Percentiles rank a stretch among this genome's conserved stretches.
Evolutionary conservation across 2,113 vertebrate genomes (phyloP).

Genomic region (Apus apus): DNA sequence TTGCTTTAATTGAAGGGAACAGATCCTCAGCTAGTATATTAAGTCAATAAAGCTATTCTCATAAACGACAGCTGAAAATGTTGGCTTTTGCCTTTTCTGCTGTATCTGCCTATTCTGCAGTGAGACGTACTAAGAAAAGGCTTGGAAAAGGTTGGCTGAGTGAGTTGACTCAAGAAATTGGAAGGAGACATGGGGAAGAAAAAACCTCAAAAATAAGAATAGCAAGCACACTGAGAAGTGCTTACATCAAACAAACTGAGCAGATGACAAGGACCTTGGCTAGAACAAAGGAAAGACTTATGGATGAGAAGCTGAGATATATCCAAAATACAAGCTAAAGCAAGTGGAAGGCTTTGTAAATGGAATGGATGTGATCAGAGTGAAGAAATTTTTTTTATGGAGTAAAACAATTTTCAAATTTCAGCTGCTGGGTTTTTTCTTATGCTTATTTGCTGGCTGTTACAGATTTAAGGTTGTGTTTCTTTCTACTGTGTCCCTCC

Average conservation of each 20-base stretch:
- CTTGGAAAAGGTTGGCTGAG: constrained; percentile 33
- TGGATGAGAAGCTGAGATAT: background rate
- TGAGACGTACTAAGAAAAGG: constrained; percentile 36
- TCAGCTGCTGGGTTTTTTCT: background rate
- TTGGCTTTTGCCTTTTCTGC: constrained; percentile 30
- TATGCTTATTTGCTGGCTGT: constrained; percentile 44
- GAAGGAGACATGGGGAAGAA: background rate
- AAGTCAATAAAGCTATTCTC: constrained; percentile 7
- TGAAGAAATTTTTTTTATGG: background rate
- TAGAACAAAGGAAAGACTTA: constrained; percentile 23
- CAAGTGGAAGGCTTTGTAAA: background rate
- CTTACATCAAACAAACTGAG: background rate
- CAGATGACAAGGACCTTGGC: constrained; percentile 28
- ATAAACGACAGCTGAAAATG: constrained; percentile 45
- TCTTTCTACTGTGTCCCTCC: constrained; percentile 34
- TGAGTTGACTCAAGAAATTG: constrained; percentile 24
- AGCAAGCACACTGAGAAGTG: constrained; percentile 4
- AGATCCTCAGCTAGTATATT: background rate
- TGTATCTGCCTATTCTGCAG: constrained; percentile 17
- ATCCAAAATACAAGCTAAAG: constrained; percentile 20
- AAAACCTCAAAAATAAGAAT: background rate
- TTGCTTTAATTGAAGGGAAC: background rate
- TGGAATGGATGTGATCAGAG: background rate
- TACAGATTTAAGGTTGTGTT: constrained; percentile 47
- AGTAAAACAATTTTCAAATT: constrained; percentile 24